Evolutionary conservation across 2,888 invertebrate species (phyloP).

Genomic region (Mesopsocus fuscifrons): DNA sequence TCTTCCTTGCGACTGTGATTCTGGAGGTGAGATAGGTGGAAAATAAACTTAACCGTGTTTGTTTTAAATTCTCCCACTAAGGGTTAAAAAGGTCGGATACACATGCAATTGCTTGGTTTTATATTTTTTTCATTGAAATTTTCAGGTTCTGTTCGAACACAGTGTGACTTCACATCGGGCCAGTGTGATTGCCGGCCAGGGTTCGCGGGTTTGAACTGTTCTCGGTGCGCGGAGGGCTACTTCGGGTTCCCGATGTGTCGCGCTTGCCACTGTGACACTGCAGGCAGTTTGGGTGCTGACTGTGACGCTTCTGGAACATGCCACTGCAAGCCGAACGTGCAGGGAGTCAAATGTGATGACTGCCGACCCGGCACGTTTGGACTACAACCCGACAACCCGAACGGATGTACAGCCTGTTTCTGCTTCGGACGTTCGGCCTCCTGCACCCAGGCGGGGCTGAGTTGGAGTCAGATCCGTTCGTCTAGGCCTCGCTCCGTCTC

Average conservation of each 20-base stretch:
- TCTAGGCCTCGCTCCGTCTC: conserved; percentile 22
- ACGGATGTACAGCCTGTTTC: conserved; percentile 89
- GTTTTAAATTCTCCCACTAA: too few species aligned
- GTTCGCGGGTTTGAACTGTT: conserved; percentile 58
- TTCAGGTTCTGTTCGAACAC: conserved; percentile 16
- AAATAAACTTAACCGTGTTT: too few species aligned
- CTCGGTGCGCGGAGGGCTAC: conserved; percentile 64
- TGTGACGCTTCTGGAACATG: conserved; percentile 62
- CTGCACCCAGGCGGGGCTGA: conserved; percentile 63
- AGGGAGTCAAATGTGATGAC: conserved; percentile 60
- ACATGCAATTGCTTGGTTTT: too few species aligned
- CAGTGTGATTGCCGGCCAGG: conserved; percentile 36
- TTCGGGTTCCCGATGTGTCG: conserved; percentile 55
- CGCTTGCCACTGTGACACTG: conserved; percentile 52
- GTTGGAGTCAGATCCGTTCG: conserved; percentile 60
- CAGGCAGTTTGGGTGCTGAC: conserved; percentile 45
- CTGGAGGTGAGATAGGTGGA: conserved; percentile 17
- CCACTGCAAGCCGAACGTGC: conserved; percentile 48
- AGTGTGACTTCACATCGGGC: conserved; percentile 20
- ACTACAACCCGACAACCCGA: conserved; percentile 50
- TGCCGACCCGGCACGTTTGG: conserved; percentile 81
- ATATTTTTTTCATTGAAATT: background rate
- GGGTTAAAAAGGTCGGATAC: too few species aligned
- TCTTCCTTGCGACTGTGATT: conserved; percentile 19
- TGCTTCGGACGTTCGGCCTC: conserved; percentile 75